Evolutionary conservation across 2,113 vertebrate species (phyloP).

Genomic region (Trinectes maculatus): DNA sequence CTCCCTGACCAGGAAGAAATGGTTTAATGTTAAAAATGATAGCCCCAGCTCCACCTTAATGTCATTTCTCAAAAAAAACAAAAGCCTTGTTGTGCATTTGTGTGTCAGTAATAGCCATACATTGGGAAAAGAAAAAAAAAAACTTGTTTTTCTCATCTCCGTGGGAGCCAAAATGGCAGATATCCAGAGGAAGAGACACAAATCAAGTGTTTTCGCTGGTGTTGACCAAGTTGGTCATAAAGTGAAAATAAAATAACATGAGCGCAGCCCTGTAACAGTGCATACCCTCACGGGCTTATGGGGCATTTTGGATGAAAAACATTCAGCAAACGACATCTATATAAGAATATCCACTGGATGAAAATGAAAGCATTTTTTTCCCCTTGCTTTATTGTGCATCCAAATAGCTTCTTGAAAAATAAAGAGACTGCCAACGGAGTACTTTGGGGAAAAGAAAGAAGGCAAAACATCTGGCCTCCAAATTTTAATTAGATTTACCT

Average conservation of each 20-base stretch:
- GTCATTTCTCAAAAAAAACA: constrained; percentile 4
- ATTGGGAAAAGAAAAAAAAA: constrained; percentile 3
- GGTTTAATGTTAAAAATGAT: constrained; percentile 7
- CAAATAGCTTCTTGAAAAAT: constrained; percentile 78
- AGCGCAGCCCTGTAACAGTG: constrained; percentile 22
- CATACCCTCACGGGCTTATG: constrained; percentile 20
- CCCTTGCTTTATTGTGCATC: constrained; percentile 80
- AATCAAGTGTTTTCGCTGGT: constrained; percentile 7
- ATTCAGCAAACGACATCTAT: constrained; percentile 49
- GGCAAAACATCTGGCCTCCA: constrained; percentile 82
- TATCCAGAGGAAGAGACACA: constrained; percentile 23
- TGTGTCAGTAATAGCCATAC: constrained; percentile 20
- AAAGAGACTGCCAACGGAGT: constrained; percentile 75
- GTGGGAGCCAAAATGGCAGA: constrained; percentile 4
- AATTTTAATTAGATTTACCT: constrained; percentile 82
- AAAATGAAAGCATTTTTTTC: constrained; percentile 72
- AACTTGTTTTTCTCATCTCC: constrained; percentile 17
- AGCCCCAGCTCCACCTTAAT: constrained; percentile 4
- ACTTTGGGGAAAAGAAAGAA: constrained; percentile 73
- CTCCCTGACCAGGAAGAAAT: neutral
- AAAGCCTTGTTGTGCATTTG: constrained; percentile 5
- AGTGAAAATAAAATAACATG: constrained; percentile 13
- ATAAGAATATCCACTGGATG: constrained; percentile 72
- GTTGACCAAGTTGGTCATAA: constrained; percentile 27
- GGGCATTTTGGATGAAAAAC: constrained; percentile 37